Base-by-base conservation (phyloP, 2,113 vertebrate genomes). In the Dolichallabes microphthalmus region DNA sequence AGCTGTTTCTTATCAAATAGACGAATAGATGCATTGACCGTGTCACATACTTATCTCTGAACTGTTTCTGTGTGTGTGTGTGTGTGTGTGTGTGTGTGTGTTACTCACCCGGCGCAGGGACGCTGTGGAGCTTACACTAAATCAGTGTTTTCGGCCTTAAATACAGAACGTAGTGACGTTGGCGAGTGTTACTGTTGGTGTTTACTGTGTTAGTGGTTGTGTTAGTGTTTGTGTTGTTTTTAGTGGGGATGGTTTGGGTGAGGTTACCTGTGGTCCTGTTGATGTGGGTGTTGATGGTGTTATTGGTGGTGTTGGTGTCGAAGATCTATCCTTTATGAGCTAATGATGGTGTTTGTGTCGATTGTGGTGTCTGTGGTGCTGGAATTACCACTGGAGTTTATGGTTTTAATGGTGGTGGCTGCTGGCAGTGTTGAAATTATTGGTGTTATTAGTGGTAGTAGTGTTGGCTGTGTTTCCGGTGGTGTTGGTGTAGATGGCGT, bases 171-270 rank as follows among this genome's bases (percentile, higher is more conserved):
- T 4, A 0, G 39, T 45, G 39, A 7, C 6, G 39, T 45, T 45
- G 39, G 39, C 39, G 39, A 39, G 39, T 39, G 12, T n/a, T 63
- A 63, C 12, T 64, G 63, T 5, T 3, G n/a, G 12, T 64, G 12
- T 27, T 27, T 14, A 64, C 0, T 4, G 15, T 6, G 27, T 66
- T 11, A n/a, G 6, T 45, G 39, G 39, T 45, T 57, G 80, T 86
- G 20, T 77, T 52, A 77, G 61, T 85, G 60, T 81, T 60, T 82
- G 61, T 55, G 5, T 7, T 60, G 58, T 45, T 45, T 45, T 45
- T 5, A 45, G 39, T 45, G 4, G 39, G 5, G 39, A 45, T 45
- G 39, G 39, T 45, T 45, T 12, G n/a, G 60, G 2, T 11, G 60
- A 8, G 25, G 60, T n/a, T 61, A 25, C 25, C 8, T 7, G 11